Percentiles rank a stretch among this genome's conserved stretches.
Conservation (phyloP, 2,113 vertebrate species). For the Falcunculus frontatus region DNA sequence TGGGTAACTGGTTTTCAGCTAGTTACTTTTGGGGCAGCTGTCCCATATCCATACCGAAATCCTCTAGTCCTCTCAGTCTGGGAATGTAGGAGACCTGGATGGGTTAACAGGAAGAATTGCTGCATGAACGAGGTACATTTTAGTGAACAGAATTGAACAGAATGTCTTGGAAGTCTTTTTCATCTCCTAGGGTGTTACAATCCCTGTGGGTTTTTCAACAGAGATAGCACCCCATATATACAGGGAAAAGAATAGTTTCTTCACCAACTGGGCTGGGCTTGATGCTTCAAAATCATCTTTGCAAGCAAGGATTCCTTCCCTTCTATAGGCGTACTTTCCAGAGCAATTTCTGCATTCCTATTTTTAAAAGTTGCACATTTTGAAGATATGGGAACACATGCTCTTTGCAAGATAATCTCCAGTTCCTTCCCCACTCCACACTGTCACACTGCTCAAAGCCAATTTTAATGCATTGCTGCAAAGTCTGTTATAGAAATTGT, state of each 20-base stretch:
- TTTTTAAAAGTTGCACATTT: slow-evolving; percentile 4
- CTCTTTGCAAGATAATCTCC: background rate
- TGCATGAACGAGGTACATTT: background rate
- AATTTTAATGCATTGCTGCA: background rate
- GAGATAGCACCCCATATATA: background rate
- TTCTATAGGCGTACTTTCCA: background rate
- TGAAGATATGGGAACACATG: background rate
- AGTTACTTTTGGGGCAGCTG: background rate
- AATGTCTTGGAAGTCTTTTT: background rate
- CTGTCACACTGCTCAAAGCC: background rate
- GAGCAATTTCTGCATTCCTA: slow-evolving; percentile 10
- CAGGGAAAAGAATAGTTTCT: background rate
- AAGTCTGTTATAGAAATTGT: background rate
- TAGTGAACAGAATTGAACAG: background rate
- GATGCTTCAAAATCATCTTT: background rate
- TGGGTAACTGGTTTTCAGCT: background rate
- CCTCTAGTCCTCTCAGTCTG: background rate
- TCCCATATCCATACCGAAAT: background rate
- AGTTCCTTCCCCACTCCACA: background rate
- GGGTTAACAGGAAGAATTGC: background rate
- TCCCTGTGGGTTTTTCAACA: background rate
- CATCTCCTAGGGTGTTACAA: background rate
- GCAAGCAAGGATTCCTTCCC: background rate
- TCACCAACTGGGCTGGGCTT: background rate
- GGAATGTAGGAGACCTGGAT: background rate